Conservation (phyloP, 2,113 vertebrate genomes). For the Daubentonia madagascariensis region DNA sequence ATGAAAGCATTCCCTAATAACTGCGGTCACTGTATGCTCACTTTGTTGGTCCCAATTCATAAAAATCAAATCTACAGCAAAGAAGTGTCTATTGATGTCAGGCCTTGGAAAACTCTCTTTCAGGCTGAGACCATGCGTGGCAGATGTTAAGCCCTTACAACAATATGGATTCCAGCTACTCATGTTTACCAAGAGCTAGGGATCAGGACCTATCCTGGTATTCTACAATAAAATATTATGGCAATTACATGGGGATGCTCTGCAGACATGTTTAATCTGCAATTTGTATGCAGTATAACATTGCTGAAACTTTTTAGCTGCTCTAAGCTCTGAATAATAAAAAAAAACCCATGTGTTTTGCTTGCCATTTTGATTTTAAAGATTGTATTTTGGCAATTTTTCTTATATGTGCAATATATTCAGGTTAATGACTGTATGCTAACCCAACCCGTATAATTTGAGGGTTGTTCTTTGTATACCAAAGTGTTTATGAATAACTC, state of each 20-base stretch:
- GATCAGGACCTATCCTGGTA: conserved; percentile 61
- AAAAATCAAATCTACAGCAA: conserved; percentile 62
- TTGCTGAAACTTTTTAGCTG: conserved; percentile 61
- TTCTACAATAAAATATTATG: conserved; percentile 58
- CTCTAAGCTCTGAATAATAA: conserved; percentile 40
- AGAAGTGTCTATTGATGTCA: conserved; percentile 63
- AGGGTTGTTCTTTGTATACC: conserved; percentile 28
- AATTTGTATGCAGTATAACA: conserved; percentile 50
- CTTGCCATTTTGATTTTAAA: conserved; percentile 61
- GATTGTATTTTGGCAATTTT: conserved; percentile 33
- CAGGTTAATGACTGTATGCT: conserved; percentile 1
- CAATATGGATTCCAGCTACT: conserved; percentile 68
- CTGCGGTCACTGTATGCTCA: conserved; percentile 38
- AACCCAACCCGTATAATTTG: conserved; percentile 7
- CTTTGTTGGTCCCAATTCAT: conserved; percentile 54
- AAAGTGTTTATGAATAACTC: conserved; percentile 43
- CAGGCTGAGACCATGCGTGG: background rate
- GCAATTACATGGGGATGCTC: conserved; percentile 37
- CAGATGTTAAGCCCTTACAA: conserved; percentile 58
- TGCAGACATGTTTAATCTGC: conserved; percentile 54
- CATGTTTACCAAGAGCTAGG: conserved; percentile 59
- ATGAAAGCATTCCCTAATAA: conserved; percentile 64
- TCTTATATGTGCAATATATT: background rate
- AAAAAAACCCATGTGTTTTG: conserved; percentile 41
- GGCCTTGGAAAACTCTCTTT: conserved; percentile 52